phyloP scores from a whole-genome alignment of 2,797 vertebrate species.

The Anguilla anguilla region DNA sequence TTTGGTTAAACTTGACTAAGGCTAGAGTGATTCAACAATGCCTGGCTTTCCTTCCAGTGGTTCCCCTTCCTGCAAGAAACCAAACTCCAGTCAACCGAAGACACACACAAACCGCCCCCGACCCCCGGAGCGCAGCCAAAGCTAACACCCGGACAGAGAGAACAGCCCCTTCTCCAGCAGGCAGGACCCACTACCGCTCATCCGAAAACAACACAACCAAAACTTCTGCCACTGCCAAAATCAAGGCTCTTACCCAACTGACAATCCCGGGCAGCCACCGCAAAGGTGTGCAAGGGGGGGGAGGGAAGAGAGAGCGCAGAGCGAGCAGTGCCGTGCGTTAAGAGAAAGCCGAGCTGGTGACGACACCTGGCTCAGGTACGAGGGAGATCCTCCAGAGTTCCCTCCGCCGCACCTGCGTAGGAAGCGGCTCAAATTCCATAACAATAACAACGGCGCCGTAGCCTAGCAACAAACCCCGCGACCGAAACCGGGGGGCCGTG shows the following conservation, averaged over 20 bases:
- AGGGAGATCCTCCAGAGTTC: slow-evolving; percentile 69
- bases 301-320: neutral
- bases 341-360: slow-evolving; percentile 64
- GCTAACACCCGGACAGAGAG: neutral
- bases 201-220: neutral
- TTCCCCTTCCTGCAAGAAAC: neutral
- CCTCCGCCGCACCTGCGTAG: slow-evolving; percentile 68
- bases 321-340: slow-evolving; percentile 49
- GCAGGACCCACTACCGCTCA: neutral
- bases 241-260: neutral
- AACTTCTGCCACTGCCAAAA: neutral
- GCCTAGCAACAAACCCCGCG: slow-evolving; percentile 77
- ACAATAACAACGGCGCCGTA: slow-evolving; percentile 78
- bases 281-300: neutral
- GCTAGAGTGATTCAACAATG: neutral
- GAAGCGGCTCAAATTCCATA: slow-evolving; percentile 73
- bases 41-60: neutral
- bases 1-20: neutral
- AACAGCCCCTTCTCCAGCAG: neutral
- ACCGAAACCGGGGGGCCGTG: slow-evolving; percentile 73
- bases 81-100: neutral
- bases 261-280: neutral
- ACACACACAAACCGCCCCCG: neutral
- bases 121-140: neutral
- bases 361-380: slow-evolving; percentile 64